phyloP scores from a whole-genome alignment of 2,113 vertebrate species.

The Indri indri region DNA sequence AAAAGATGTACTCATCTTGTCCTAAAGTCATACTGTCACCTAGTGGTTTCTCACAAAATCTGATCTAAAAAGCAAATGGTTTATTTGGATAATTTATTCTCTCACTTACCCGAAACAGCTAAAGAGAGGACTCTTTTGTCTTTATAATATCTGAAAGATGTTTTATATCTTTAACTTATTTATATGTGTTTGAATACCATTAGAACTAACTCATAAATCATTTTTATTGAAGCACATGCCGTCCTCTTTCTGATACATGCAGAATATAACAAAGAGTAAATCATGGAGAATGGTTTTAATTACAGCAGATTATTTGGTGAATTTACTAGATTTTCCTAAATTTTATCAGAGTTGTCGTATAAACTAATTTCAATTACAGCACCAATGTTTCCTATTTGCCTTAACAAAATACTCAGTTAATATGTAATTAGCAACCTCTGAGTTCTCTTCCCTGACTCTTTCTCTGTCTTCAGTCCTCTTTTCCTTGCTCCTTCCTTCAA shows the following conservation, averaged over 20 bases:
- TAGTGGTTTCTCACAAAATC: conserved; percentile 54
- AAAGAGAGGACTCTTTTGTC: not conserved
- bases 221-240: not conserved
- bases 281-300: not conserved
- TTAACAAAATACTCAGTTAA: not conserved
- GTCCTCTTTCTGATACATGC: not conserved
- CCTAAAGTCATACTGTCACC: conserved; percentile 54
- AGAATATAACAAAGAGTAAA: not conserved
- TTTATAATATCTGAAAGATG: not conserved
- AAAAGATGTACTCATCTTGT: not conserved
- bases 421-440: not conserved
- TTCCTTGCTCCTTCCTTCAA: not conserved
- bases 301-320: not conserved
- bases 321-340: not conserved
- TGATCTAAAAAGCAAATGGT: not conserved
- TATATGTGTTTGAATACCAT: not conserved
- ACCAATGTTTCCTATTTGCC: not conserved
- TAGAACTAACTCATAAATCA: not conserved
- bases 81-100: conserved; percentile 27
- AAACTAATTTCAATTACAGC: not conserved
- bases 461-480: not conserved
- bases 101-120: not conserved
- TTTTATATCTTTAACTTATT: not conserved
- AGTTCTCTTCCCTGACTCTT: not conserved
- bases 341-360: not conserved